Evolutionary conservation across 2,888 invertebrate species (phyloP).

Genomic region (Muscina levida): DNA sequence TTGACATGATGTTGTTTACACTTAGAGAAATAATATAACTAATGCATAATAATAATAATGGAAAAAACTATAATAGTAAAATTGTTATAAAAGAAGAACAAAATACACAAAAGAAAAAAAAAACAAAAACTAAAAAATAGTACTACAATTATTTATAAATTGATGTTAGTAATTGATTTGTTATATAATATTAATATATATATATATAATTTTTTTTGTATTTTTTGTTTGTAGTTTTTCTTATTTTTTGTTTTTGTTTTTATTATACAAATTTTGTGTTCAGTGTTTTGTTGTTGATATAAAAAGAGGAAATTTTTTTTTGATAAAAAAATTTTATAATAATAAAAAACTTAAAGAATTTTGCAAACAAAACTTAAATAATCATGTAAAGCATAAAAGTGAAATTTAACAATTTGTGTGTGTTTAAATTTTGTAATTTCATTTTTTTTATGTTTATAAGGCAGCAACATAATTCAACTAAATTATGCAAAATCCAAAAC

Average conservation of each 20-base stretch:
- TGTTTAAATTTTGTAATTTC: not conserved
- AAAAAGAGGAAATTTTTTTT: constrained; percentile 16
- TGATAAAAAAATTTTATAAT: not conserved
- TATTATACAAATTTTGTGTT: not conserved
- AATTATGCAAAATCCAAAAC: constrained; percentile 16
- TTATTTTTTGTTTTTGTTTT: constrained; percentile 18
- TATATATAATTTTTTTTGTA: constrained; percentile 33
- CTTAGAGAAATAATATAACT: constrained; percentile 26
- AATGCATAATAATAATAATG: constrained; percentile 47
- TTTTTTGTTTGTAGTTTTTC: constrained; percentile 27
- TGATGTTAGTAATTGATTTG: constrained; percentile 34
- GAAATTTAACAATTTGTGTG: constrained; percentile 9
- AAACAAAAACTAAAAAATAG: constrained; percentile 43
- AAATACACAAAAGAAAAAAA: too few relatives aligned
- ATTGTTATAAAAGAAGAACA: constrained; percentile 3
- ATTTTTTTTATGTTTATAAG: constrained; percentile 6
- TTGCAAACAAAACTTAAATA: too few relatives aligned
- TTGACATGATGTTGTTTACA: constrained; percentile 52
- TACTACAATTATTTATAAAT: constrained; percentile 51
- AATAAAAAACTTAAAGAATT: constrained; percentile 10
- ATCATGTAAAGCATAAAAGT: not conserved
- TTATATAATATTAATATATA: constrained; percentile 44
- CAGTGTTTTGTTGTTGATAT: constrained; percentile 9
- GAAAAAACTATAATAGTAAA: constrained; percentile 18
- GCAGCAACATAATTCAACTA: constrained; percentile 26